Evolutionary conservation across 2,797 vertebrate genomes (phyloP).

Genomic region (Danio jaintianensis): DNA sequence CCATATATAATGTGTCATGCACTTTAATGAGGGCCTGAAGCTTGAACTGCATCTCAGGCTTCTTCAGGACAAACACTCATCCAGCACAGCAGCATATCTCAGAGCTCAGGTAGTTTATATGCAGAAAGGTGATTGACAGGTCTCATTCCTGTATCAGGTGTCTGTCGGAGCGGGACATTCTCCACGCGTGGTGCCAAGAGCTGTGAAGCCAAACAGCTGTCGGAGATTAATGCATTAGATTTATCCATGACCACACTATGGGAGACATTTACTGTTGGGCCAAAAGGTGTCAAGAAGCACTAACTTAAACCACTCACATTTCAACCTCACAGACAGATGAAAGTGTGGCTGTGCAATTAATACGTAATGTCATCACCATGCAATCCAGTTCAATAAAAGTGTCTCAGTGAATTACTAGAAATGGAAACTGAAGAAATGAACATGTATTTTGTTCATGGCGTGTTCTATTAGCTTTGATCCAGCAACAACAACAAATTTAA

Average conservation of each 20-base stretch:
- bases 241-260: slow-evolving; percentile 68
- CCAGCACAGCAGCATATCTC: slow-evolving; percentile 16
- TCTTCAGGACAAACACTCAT: neutral
- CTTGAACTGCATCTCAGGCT: slow-evolving; percentile 30
- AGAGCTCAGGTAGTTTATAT: slow-evolving; percentile 14
- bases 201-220: slow-evolving; percentile 66
- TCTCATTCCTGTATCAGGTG: slow-evolving; percentile 44
- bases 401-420: neutral
- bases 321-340: neutral
- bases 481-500: no score
- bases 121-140: slow-evolving; percentile 31
- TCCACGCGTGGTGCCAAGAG: slow-evolving; percentile 43
- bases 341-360: neutral
- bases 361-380: slow-evolving; percentile 1
- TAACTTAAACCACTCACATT: slow-evolving; percentile 12
- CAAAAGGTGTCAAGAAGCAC: slow-evolving; percentile 11
- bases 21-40: slow-evolving; percentile 14
- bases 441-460: neutral
- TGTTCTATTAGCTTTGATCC: neutral
- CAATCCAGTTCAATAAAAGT: neutral
- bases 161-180: slow-evolving; percentile 28
- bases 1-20: neutral
- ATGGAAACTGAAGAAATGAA: neutral
- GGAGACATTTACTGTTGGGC: slow-evolving; percentile 65
- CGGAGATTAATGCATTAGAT: slow-evolving; percentile 62